Base-by-base conservation (phyloP, 1,140 invertebrate genomes). In the Dufourea novaeangliae region DNA sequence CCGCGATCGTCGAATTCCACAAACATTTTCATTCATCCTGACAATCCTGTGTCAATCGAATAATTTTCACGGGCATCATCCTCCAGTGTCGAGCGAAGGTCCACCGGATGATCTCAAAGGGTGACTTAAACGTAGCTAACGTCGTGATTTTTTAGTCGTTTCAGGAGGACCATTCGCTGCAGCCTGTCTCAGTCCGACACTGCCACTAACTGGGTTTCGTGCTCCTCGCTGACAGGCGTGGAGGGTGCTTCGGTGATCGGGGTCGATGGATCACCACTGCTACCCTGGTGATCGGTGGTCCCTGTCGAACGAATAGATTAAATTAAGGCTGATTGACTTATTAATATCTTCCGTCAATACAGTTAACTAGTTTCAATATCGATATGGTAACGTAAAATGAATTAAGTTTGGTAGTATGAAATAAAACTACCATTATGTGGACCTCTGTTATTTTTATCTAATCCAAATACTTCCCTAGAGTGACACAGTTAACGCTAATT, bases 191-290 rank as follows among this genome's bases (percentile, higher is more conserved):
- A 89, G n/a, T 88, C 81, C 8, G 88, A 80, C 0, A 88, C 82
- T 27, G 86, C 80, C 1, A 86, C 79, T 34, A 92, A 62, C 44
- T 88, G 88, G 34, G 87, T 83, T 39, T 88, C 88, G 12, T 76
- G 79, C 37, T 88, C 88, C 37, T 92, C 91, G 71, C 88, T 92
- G n/a, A 91, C 85, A 12, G 89, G 89, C 1, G 89, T 92, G 7
- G 91, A 92, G 11, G 91, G 90, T 34, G 87, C 86, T 75, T 93
- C 92, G 25, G 92, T 92, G 32, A 92, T 92, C 3, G 92, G 92
- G 4, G 91, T 93, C 41, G 91, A 88, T 37, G 88, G 87, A 86
- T 90, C 92, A 34, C 86, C 89, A 57, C 87, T 91, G 63, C 89
- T 91, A 10, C 85, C 84, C 27, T 88, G 91, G 11, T 92, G 87